Base-by-base conservation (phyloP, 2,888 invertebrate species). In the Scaptomyza polygonia region DNA sequence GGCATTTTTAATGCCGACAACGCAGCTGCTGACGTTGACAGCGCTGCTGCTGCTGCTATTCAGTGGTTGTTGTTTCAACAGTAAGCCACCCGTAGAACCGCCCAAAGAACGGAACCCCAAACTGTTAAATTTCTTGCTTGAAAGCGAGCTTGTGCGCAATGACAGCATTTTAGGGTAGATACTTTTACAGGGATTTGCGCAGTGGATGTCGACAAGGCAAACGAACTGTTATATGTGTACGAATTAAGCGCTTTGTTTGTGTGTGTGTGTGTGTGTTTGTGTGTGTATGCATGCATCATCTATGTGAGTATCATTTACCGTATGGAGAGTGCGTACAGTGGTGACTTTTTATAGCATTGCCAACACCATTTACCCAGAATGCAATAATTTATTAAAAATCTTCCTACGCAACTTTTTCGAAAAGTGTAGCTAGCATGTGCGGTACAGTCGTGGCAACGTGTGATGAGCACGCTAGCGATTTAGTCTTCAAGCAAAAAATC, bases 151-250 rank as follows among this genome's bases (percentile, higher is more conserved):
- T 87, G 90, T 90, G 89, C 89, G 89, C 89, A 89, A 80, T 90
- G 85, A 83, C 89, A 88, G 90, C 88, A 86, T 90, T 90, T 89
- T 82, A 83, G 88, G 90, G 89, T 90, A 90, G 89, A 90, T 90
- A 90, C 88, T 89, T 90, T 90, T 89, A 82, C 87, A 89, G 89
- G 89, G 85, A 90, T 80, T 90, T 90, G 89, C 91, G 89, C 89
- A 90, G 85, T 90, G 89, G 86, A 89, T 66, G 83, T 79, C 83
- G 61, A 75, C 76, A 58, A 48, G 56, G 63, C 79, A 75, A 81
- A 68, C 74, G n/a, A 73, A 74, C 62, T 65, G 67, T 72, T 78
- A 62, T 76, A 30, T 36, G 8, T 45, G 8, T 52, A 0, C 40
- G 25, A 25, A 25, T 4, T 4, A 5, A 25, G 25, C 25, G 3